Evolutionary conservation across 2,797 vertebrate species (phyloP).

Genomic region (Karalla daura): DNA sequence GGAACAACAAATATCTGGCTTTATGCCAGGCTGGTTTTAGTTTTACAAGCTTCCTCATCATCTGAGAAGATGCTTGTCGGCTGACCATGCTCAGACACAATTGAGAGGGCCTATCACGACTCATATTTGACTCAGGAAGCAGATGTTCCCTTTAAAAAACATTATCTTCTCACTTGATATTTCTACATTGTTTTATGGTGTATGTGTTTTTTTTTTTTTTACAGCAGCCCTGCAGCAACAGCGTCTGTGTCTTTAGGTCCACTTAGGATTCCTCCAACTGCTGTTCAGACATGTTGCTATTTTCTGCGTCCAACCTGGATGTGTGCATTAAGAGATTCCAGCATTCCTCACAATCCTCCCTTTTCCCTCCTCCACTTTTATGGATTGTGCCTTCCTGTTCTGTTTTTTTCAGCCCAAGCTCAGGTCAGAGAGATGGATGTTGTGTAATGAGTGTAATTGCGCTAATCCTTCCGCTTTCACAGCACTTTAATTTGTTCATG

Average conservation of each 20-base stretch:
- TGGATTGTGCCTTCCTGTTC: slow-evolving; percentile 70
- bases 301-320: slow-evolving; percentile 72
- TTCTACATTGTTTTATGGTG: slow-evolving; percentile 58
- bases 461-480: slow-evolving; percentile 79
- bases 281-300: slow-evolving; percentile 83
- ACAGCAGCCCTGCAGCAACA: slow-evolving; percentile 65
- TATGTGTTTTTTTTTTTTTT: slow-evolving; percentile 65
- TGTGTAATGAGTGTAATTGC: slow-evolving; percentile 79
- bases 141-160: slow-evolving; percentile 66
- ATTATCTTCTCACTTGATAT: slow-evolving; percentile 69
- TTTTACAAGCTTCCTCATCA: slow-evolving; percentile 12
- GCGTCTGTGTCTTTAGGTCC: slow-evolving; percentile 57
- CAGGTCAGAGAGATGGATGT: slow-evolving; percentile 74
- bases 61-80: slow-evolving; percentile 19
- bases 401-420: slow-evolving; percentile 62
- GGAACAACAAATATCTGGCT: slow-evolving; percentile 56
- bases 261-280: slow-evolving; percentile 63
- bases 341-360: slow-evolving; percentile 75
- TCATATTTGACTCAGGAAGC: slow-evolving; percentile 42
- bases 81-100: slow-evolving; percentile 49
- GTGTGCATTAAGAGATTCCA: slow-evolving; percentile 78
- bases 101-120: slow-evolving; percentile 37
- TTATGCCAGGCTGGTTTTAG: slow-evolving; percentile 26
- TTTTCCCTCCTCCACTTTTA: slow-evolving; percentile 59
- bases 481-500: slow-evolving; percentile 79